These are phyloP conservation scores for Epinephelus awoara DNA, from an alignment of 2,797 vertebrate species.

Conservation along the genomic window DNA sequence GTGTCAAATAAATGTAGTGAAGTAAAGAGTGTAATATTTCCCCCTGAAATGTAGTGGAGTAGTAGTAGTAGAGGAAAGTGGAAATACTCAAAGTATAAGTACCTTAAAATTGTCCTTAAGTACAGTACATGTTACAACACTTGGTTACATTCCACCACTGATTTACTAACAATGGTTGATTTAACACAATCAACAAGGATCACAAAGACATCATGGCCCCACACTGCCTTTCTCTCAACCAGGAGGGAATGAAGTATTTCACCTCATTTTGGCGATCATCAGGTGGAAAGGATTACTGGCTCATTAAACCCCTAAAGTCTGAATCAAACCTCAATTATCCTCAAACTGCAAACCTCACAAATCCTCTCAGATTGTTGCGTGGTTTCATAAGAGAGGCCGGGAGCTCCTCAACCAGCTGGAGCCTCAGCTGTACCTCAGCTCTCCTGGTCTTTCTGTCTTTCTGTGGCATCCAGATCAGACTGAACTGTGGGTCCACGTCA, in stretches of 20 bases:
- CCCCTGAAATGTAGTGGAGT: no score
- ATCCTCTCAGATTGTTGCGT: background rate
- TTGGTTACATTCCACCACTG: no score
- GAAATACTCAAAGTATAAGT: no score
- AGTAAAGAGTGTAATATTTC: no score
- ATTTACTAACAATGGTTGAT: background rate
- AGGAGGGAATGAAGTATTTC: constrained; percentile 20
- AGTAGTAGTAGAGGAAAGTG: no score
- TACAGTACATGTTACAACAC: no score
- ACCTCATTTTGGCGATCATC: constrained; percentile 37
- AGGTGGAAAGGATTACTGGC: constrained; percentile 65
- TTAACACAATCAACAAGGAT: background rate
- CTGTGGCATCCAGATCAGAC: constrained; percentile 11
- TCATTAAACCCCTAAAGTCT: constrained; percentile 28
- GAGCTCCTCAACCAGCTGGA: constrained; percentile 27
- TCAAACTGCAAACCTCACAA: constrained; percentile 27
- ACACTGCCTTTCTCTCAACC: background rate
- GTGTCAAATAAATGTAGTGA: no score
- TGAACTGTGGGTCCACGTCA: constrained; percentile 2
- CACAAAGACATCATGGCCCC: background rate
- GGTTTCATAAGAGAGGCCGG: constrained; percentile 40
- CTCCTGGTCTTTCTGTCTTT: constrained; percentile 3
- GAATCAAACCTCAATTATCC: constrained; percentile 45
- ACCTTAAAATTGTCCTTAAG: no score
- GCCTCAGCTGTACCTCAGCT: constrained; percentile 37